phyloP scores from a whole-genome alignment of 2,113 vertebrate genomes.

The Baryphthengus martii region DNA sequence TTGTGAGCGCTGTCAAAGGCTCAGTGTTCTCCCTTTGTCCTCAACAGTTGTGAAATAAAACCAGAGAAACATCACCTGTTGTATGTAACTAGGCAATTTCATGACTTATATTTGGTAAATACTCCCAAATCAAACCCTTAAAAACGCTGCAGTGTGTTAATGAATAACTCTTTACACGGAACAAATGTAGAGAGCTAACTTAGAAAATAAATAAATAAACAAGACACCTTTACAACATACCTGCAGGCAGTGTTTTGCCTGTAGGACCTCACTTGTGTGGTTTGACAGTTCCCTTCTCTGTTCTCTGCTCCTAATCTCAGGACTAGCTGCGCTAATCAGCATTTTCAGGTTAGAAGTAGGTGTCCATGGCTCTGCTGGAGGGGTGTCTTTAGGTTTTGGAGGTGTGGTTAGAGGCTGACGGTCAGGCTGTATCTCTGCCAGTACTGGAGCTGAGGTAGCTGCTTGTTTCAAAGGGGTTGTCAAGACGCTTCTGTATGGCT shows the following conservation, averaged over 20 bases:
- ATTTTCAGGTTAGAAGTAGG: slow-evolving; percentile 96
- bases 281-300: slow-evolving; percentile 74
- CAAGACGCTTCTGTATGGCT: slow-evolving; percentile 44
- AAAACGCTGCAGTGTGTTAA: background rate
- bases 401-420: slow-evolving; percentile 85
- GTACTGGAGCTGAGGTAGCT: slow-evolving; percentile 14
- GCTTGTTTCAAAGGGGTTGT: slow-evolving; percentile 74
- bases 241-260: slow-evolving; percentile 72
- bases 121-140: background rate
- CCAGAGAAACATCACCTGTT: background rate
- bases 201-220: background rate
- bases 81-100: background rate
- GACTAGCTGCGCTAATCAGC: slow-evolving; percentile 93
- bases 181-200: background rate
- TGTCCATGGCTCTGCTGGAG: slow-evolving; percentile 89
- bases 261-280: slow-evolving; percentile 61
- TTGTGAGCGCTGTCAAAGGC: background rate
- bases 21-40: background rate
- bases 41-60: background rate
- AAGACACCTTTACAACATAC: slow-evolving; percentile 58
- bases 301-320: slow-evolving; percentile 92
- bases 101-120: background rate
- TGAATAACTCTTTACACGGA: background rate
- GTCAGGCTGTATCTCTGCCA: slow-evolving; percentile 59
- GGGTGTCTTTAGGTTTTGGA: slow-evolving; percentile 79